Evolutionary conservation across 2,797 vertebrate genomes (phyloP).

Genomic region (Pseudochirops cupreus): DNA sequence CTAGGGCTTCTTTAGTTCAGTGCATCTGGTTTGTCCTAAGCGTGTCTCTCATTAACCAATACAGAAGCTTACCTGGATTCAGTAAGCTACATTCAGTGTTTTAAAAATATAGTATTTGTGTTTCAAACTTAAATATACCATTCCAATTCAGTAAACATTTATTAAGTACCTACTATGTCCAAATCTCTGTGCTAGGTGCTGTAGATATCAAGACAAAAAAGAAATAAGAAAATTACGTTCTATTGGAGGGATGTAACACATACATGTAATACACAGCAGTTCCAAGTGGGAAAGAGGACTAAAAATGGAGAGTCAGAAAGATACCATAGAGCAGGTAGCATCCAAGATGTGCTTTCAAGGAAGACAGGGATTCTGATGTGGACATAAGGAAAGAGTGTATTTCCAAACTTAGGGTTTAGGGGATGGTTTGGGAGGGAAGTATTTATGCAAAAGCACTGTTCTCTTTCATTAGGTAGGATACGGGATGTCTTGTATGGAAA

Average conservation of each 20-base stretch:
- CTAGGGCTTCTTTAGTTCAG: background rate
- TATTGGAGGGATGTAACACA: background rate
- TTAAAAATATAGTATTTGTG: background rate
- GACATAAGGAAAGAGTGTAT: too few species aligned
- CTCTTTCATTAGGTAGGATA: background rate
- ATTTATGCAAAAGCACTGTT: background rate
- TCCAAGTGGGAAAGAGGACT: too few species aligned
- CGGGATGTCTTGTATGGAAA: background rate
- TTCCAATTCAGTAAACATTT: background rate
- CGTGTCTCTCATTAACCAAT: background rate
- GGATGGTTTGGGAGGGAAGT: too few species aligned
- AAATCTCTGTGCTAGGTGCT: background rate
- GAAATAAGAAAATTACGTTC: background rate
- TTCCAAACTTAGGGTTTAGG: too few species aligned
- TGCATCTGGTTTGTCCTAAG: background rate
- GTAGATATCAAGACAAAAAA: background rate
- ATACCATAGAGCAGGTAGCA: too few species aligned
- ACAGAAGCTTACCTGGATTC: background rate
- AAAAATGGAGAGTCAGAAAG: too few species aligned
- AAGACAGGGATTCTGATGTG: too few species aligned
- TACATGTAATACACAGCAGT: too few species aligned
- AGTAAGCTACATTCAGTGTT: background rate
- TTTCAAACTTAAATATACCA: background rate
- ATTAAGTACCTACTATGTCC: background rate
- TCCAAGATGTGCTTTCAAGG: too few species aligned